A percentile compares a stretch with the other conserved stretches of the same genome.
Evolutionary conservation across 1,140 invertebrate species (phyloP).

Genomic region (Tigriopus japonicus): DNA sequence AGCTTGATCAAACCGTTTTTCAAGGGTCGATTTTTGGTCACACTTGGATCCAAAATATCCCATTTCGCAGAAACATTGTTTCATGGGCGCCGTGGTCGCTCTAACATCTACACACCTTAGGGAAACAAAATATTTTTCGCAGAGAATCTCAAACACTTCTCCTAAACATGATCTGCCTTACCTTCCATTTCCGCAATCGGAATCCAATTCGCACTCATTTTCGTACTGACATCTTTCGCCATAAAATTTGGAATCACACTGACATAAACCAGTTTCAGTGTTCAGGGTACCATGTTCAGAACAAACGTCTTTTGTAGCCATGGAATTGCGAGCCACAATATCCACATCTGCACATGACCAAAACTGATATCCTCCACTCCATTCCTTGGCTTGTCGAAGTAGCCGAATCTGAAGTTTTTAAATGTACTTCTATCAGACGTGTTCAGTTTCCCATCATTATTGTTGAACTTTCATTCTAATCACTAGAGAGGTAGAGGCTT

Average conservation of each 20-base stretch:
- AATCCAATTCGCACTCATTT: neutral
- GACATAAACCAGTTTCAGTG: neutral
- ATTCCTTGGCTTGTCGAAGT: constrained; percentile 69
- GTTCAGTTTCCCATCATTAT: too few relatives aligned
- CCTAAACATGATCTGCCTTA: neutral
- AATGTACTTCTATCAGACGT: too few relatives aligned
- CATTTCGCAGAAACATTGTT: constrained; percentile 5
- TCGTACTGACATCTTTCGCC: neutral
- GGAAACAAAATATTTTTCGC: neutral
- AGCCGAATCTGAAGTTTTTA: constrained; percentile 42
- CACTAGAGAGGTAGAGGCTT: too few relatives aligned
- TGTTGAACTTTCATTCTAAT: too few relatives aligned
- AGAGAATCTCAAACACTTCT: too few relatives aligned
- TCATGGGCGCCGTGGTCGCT: neutral
- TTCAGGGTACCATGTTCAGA: neutral
- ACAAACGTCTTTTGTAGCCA: neutral
- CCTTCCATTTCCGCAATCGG: constrained; percentile 6
- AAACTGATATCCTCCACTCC: constrained; percentile 61
- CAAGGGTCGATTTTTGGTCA: neutral
- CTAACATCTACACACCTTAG: constrained; percentile 1
- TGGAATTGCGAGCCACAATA: constrained; percentile 31
- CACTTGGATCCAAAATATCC: constrained; percentile 11
- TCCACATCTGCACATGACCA: constrained; percentile 91
- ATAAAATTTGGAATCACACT: neutral
- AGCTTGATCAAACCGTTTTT: neutral